phyloP scores from a whole-genome alignment of 2,888 invertebrate genomes.

The Frankliniella fusca region DNA sequence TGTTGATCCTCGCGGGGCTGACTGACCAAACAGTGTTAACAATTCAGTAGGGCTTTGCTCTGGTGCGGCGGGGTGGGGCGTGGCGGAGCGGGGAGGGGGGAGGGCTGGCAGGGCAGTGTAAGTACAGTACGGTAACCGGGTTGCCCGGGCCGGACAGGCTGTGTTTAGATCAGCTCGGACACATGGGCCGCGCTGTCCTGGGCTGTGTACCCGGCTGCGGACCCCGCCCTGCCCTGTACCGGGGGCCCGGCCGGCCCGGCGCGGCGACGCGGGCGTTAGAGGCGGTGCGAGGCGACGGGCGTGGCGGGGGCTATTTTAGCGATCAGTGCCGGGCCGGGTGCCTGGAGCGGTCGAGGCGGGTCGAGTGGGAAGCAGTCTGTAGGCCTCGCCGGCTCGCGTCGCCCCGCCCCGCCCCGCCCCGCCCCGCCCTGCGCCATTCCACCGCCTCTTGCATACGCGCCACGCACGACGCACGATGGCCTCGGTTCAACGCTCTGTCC shows the following conservation, averaged over 20 bases:
- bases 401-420: no score
- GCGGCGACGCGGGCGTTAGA: not conserved
- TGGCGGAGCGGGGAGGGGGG: no score
- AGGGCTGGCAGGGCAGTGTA: no score
- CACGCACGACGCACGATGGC: not conserved
- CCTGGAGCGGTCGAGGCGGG: not conserved
- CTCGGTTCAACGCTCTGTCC: no score
- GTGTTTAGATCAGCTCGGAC: no score
- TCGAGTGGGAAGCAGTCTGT: not conserved
- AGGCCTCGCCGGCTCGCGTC: no score
- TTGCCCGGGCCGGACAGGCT: no score
- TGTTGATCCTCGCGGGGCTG: not conserved
- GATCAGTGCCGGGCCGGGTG: not conserved
- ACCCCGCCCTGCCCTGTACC: no score
- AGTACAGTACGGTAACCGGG: no score
- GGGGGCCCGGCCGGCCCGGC: not conserved
- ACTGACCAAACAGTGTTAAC: slow-evolving; percentile 21
- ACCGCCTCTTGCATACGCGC: not conserved
- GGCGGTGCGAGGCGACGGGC: not conserved
- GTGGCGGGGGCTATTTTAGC: not conserved
- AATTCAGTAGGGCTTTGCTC: not conserved
- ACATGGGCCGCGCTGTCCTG: no score
- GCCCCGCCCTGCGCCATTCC: no score
- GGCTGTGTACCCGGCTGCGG: no score
- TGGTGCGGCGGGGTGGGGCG: not conserved